A percentile compares a stretch with the other conserved stretches of the same genome.
Conservation (phyloP, 2,797 vertebrate genomes). For the Acipenser ruthenus region DNA sequence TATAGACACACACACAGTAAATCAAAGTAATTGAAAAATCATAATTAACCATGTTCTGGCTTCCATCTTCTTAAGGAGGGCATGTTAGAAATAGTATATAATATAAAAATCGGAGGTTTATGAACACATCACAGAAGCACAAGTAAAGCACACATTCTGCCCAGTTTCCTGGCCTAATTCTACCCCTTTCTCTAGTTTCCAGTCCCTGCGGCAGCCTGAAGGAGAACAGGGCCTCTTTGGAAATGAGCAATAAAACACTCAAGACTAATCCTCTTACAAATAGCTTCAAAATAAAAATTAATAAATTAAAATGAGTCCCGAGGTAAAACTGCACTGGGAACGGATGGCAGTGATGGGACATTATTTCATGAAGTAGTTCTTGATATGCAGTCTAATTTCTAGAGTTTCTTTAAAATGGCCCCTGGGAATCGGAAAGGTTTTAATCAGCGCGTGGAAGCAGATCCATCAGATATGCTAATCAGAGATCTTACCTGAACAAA, state of each 20-base stretch:
- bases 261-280: slow-evolving; percentile 56
- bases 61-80: too few species aligned
- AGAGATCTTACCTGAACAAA: slow-evolving; percentile 61
- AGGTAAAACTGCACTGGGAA: not conserved
- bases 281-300: slow-evolving; percentile 52
- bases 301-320: slow-evolving; percentile 28
- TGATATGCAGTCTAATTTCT: slow-evolving; percentile 22
- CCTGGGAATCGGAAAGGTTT: slow-evolving; percentile 33
- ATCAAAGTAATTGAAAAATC: too few species aligned
- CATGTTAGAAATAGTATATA: too few species aligned
- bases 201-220: slow-evolving; percentile 1
- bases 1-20: too few species aligned
- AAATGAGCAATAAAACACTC: slow-evolving; percentile 42
- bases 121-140: too few species aligned
- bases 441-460: slow-evolving; percentile 50
- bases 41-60: too few species aligned
- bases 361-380: slow-evolving; percentile 12
- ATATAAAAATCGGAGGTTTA: too few species aligned
- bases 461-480: slow-evolving; percentile 65
- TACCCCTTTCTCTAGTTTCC: slow-evolving; percentile 37
- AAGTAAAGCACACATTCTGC: not conserved
- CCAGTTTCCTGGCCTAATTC: slow-evolving; percentile 16
- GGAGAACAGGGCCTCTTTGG: slow-evolving; percentile 20
- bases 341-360: slow-evolving; percentile 1
- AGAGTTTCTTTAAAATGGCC: slow-evolving; percentile 33